Evolutionary conservation across 1,140 invertebrate species (phyloP), one percentile per base, ranked within the genome.

Genomic region (Nixonia krombeini): DNA sequence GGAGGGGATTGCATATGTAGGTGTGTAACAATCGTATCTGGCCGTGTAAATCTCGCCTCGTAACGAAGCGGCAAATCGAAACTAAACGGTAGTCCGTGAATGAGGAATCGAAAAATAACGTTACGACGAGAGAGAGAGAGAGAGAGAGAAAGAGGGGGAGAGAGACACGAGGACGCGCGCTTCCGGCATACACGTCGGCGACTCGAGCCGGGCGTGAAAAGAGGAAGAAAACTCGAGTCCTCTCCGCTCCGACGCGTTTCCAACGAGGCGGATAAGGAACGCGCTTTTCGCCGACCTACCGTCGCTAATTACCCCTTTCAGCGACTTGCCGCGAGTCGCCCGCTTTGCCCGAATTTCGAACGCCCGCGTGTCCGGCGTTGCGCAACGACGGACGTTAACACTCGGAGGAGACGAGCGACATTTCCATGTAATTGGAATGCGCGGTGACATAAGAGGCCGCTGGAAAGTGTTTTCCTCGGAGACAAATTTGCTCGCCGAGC

Each of bases 61-160:
- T 80, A 79, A 79, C 78, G 78, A 78, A 79, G 69, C 77, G 77
- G 77, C 76, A 76, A 79, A 80, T 78, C 78, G 76, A 79, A 80
- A 74, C 78, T 80, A 80, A 80, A 80, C 78, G 77, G 73, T 71
- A 75, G 75, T 71, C 73, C 75, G 72, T 76, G 77, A 79, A 79
- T 79, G 76, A 75, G 74, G 79, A 79, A 80, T 77, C 74, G 76
- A 76, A 79, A 79, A 79, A 79, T 77, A 77, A 75, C 67, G 73
- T 77, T 77, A 72, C 74, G 67, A 63, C n/a, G n/a, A n/a, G n/a
- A n/a, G n/a, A n/a, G n/a, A n/a, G n/a, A n/a, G n/a, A n/a, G n/a
- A n/a, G n/a, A n/a, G n/a, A n/a, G n/a, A n/a, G n/a, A n/a, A n/a
- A n/a, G n/a, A n/a, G n/a, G n/a, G n/a, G n/a, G n/a, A n/a, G n/a